Evolutionary conservation across 2,888 invertebrate species (phyloP), one percentile per base, ranked within the genome.

Genomic region (Xanthia togata): DNA sequence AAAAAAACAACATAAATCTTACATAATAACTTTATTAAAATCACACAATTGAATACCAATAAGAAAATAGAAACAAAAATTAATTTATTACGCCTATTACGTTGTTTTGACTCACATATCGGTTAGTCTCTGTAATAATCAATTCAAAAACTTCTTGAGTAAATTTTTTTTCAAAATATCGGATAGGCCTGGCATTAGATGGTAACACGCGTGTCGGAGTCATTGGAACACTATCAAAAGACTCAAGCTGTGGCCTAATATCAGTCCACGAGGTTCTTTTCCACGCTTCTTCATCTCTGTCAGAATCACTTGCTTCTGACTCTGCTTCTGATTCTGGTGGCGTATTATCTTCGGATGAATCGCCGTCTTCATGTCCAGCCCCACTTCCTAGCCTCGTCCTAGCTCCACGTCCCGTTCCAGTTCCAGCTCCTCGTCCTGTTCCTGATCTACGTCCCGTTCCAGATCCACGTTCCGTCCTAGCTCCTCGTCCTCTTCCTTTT

Each of bases 11-110:
- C 72, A 72, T 72, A 59, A 60, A 68, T 60, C 50, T 12, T 68
- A 73, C 50, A 60, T 60, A 73, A 74, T 73, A 68, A 68, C 73
- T 74, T 20, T 74, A 71, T 76, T 76, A 57, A 55, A 76, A 76
- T 70, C 50, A 72, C 44, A 53, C 63, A 71, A 72, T 64, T 64
- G 12, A 44, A 44, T 44, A 72, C 71, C 78, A 73, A 59, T 68
- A 73, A 63, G 72, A 69, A 76, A 70, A 62, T 74, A 69, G 57
- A 73, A 73, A 67, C 69, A 64, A 69, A 70, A 69, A 70, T 64
- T 72, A 75, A 62, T 47, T 75, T 31, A 60, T 70, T 60, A 60
- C 60, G 59, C 70, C 60, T 53, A 53, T 53, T 53, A 53, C 53
- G 53, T 53, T 53, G 1, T 53, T 0, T 53, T 23, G 53, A 53